phyloP scores from a whole-genome alignment of 64 coral and sea anemone species.

The Acropora tenuis region DNA sequence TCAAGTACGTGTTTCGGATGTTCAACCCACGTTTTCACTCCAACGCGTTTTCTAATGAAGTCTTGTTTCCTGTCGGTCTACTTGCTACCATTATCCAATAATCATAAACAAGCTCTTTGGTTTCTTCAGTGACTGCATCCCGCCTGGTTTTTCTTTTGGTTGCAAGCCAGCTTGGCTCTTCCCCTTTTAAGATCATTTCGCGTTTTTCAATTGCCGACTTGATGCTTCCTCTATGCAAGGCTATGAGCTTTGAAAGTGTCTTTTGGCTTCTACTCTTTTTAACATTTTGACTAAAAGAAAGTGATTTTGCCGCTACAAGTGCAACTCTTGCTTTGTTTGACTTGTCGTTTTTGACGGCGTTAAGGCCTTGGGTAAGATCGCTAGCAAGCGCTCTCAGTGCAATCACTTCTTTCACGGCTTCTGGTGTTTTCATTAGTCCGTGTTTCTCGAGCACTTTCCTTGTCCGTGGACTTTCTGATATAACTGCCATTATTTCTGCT shows the following conservation, averaged over 20 bases:
- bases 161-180: constrained; percentile 32
- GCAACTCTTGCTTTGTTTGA: too few species aligned
- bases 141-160: constrained; percentile 43
- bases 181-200: constrained; percentile 18
- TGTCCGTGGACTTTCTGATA: neutral
- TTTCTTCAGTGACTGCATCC: constrained; percentile 23
- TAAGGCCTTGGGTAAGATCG: neutral
- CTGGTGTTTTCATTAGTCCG: neutral
- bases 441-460: neutral
- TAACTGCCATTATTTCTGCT: constrained; percentile 50
- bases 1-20: constrained; percentile 60
- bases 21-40: constrained; percentile 9
- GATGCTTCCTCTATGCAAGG: constrained; percentile 39
- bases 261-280: too few species aligned
- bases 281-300: too few species aligned
- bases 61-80: constrained; percentile 55
- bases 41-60: constrained; percentile 1
- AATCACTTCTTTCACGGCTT: neutral
- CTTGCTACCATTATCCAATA: constrained; percentile 29
- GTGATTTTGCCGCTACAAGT: too few species aligned
- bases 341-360: neutral
- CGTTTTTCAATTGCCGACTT: neutral
- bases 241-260: constrained; percentile 14
- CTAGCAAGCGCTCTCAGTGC: neutral
- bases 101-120: neutral